phyloP scores from a whole-genome alignment of 2,888 invertebrate species.

The Mesodorylaimus sp. region DNA sequence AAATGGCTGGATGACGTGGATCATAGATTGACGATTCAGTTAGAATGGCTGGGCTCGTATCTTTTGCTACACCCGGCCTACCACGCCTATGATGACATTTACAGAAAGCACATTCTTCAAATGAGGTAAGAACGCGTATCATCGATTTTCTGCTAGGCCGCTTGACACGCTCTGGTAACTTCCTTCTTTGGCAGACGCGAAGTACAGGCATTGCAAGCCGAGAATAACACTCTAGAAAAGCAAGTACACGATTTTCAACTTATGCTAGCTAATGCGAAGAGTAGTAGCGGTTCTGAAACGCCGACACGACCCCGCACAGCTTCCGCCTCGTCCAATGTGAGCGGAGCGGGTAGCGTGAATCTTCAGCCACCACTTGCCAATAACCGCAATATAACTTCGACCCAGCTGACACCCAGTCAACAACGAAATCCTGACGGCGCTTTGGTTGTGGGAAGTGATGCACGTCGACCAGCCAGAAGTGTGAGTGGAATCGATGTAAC shows the following conservation, averaged over 20 bases:
- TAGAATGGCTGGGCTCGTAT: constrained; percentile 64
- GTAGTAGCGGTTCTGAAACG: no score
- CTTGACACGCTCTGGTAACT: constrained; percentile 1
- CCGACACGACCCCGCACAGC: no score
- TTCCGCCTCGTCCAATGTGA: no score
- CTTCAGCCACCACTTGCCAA: no score
- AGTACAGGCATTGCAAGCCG: constrained; percentile 57
- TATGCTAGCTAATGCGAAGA: constrained; percentile 47
- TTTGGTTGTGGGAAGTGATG: no score
- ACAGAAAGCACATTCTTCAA: constrained; percentile 57
- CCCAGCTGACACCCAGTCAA: no score
- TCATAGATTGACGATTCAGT: constrained; percentile 45
- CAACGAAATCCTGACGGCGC: no score
- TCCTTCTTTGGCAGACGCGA: constrained; percentile 43
- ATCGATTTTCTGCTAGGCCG: background rate
- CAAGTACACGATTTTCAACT: constrained; percentile 65
- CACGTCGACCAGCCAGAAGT: no score
- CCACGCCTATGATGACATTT: constrained; percentile 62
- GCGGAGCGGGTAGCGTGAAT: no score
- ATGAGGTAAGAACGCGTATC: constrained; percentile 45
- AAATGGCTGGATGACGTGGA: background rate
- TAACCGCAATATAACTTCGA: no score
- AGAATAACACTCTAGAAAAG: constrained; percentile 59
- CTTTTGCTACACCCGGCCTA: constrained; percentile 60
- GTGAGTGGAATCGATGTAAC: no score